These are phyloP conservation scores for Lampris megalopsis DNA, from an alignment of 2,113 vertebrate species.

Conservation along the genomic window DNA sequence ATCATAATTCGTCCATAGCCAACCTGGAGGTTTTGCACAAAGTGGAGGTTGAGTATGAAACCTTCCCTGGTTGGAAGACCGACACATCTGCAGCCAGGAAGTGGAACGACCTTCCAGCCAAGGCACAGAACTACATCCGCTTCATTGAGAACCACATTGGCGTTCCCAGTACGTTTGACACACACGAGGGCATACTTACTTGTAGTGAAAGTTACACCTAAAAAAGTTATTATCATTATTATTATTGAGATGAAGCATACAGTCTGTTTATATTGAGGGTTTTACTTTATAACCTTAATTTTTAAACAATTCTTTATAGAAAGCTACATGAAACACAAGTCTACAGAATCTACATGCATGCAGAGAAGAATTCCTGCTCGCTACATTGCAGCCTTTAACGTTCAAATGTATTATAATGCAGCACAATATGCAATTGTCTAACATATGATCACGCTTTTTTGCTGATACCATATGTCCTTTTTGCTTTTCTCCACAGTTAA, in stretches of 20 bases:
- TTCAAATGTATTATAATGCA: not conserved
- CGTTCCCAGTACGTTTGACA: conserved; percentile 87
- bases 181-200: not conserved
- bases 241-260: not conserved
- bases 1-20: conserved; percentile 76
- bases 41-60: conserved; percentile 97
- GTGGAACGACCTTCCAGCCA: conserved; percentile 94
- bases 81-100: conserved; percentile 92
- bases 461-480: conserved; percentile 23
- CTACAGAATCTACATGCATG: not conserved
- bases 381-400: not conserved
- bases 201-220: no score
- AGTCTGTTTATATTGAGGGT: not conserved
- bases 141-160: conserved; percentile 96
- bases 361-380: not conserved
- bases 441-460: not conserved
- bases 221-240: not conserved
- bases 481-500: conserved; percentile 86
- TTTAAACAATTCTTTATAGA: not conserved
- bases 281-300: conserved; percentile 1
- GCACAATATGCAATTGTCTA: not conserved
- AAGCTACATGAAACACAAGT: not conserved
- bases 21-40: conserved; percentile 97
- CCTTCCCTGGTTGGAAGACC: conserved; percentile 95
- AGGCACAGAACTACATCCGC: conserved; percentile 95